phyloP scores from a whole-genome alignment of 2,113 vertebrate species.

The Antechinus flavipes region DNA sequence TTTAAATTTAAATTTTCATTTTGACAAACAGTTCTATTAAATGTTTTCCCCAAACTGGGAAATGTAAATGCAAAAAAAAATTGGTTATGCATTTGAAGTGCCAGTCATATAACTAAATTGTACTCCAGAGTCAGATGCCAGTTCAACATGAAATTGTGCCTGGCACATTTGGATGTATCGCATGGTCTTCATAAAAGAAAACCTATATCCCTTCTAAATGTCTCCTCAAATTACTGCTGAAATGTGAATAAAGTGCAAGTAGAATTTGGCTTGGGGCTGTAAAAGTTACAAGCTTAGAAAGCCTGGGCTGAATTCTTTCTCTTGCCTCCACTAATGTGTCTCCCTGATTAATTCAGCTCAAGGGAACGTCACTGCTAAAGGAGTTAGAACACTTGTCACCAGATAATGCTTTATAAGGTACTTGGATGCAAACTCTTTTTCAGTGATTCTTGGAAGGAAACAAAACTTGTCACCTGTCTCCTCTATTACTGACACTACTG shows the following conservation, averaged over 20 bases:
- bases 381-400: constrained; percentile 37
- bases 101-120: constrained; percentile 7
- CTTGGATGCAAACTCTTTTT: constrained; percentile 46
- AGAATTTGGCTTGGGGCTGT: constrained; percentile 28
- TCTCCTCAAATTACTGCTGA: constrained; percentile 30
- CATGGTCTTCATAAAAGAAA: constrained; percentile 31
- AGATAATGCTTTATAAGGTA: constrained; percentile 55
- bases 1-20: constrained; percentile 47
- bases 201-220: not conserved
- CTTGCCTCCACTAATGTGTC: constrained; percentile 35
- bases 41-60: constrained; percentile 1
- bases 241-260: constrained; percentile 39
- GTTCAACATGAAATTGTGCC: not conserved
- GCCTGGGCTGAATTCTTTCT: constrained; percentile 32
- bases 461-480: constrained; percentile 22
- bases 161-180: not conserved
- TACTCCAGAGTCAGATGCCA: constrained; percentile 24
- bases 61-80: constrained; percentile 40
- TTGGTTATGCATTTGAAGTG: not conserved
- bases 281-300: constrained; percentile 29
- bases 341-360: constrained; percentile 47
- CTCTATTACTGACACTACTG: not conserved
- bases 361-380: constrained; percentile 25
- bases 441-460: constrained; percentile 46
- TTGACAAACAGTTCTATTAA: constrained; percentile 23